Evolutionary conservation across 2,113 vertebrate species (phyloP).

Genomic region (Pandion haliaetus): DNA sequence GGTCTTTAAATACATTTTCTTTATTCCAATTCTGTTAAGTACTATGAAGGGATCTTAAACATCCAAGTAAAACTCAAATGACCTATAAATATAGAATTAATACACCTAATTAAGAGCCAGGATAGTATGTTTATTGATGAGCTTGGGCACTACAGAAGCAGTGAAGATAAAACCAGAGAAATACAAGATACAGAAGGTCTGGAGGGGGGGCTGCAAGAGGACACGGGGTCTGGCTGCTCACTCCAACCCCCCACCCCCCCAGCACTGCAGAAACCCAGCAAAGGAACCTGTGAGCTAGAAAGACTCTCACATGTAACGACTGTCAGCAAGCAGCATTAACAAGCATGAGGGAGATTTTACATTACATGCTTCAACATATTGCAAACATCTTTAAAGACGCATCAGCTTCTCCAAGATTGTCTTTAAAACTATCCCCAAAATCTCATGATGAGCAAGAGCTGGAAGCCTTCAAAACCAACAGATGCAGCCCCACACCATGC

Average conservation of each 20-base stretch:
- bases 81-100: neutral
- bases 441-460: neutral
- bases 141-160: neutral
- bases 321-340: neutral
- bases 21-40: neutral
- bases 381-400: neutral
- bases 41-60: neutral
- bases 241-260: neutral
- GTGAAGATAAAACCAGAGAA: neutral
- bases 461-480: neutral
- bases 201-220: neutral
- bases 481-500: neutral
- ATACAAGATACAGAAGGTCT: neutral
- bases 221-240: rapidly evolving
- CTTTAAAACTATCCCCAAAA: neutral
- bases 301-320: neutral
- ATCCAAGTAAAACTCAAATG: neutral
- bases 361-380: neutral
- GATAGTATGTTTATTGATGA: neutral
- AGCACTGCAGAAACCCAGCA: neutral
- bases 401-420: neutral
- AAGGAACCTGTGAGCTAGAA: neutral
- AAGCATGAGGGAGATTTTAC: neutral
- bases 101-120: neutral
- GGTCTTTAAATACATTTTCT: neutral